Conservation (phyloP, 2,113 vertebrate genomes). For the Perca fluviatilis region DNA sequence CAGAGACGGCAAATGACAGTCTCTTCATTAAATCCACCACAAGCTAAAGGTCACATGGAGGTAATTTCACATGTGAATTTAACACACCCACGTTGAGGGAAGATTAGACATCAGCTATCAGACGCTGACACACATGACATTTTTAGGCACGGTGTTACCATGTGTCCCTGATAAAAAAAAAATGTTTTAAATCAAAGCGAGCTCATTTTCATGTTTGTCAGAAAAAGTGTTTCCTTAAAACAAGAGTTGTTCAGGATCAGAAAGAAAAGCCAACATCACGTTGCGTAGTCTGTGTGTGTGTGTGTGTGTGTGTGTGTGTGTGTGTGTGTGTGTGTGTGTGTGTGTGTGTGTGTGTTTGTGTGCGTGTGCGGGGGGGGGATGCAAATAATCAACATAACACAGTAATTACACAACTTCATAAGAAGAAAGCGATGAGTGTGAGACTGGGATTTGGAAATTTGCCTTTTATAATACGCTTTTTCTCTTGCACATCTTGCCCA, state of each 20-base stretch:
- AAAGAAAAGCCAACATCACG: neutral
- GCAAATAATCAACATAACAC: neutral
- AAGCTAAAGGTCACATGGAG: constrained; percentile 79
- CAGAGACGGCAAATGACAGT: constrained; percentile 56
- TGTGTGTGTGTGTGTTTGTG: neutral
- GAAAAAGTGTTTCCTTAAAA: neutral
- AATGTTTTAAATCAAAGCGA: neutral
- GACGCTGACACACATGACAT: constrained; percentile 51
- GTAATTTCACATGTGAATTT: constrained; percentile 74
- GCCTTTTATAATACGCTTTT: neutral
- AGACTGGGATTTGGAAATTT: neutral
- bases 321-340: neutral
- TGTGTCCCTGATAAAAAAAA: neutral
- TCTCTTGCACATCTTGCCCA: neutral
- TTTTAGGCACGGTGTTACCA: constrained; percentile 40
- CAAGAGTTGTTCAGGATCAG: neutral
- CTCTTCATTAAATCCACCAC: constrained; percentile 70
- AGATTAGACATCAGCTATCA: constrained; percentile 70
- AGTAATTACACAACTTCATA: neutral
- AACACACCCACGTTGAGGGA: constrained; percentile 73
- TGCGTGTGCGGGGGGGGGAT: too few relatives aligned
- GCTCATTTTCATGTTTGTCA: constrained; percentile 21
- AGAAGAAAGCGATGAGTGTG: neutral
- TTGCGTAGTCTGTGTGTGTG: neutral
- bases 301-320: neutral